Base-by-base conservation (phyloP, 2,113 vertebrate species). In the Centropus unirufus region DNA sequence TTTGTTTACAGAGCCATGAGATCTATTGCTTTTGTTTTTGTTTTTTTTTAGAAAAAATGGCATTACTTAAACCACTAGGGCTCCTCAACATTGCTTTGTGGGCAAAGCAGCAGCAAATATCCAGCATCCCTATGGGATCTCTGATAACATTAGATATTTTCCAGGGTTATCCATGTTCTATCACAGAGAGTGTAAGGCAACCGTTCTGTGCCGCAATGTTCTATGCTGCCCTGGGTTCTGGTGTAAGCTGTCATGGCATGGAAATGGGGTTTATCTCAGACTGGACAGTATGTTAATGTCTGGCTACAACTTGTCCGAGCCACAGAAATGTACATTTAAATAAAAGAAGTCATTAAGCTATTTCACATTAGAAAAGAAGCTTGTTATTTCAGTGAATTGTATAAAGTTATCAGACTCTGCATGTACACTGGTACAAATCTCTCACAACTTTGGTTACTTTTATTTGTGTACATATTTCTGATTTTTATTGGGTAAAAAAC, bases 301-400 rank as follows among this genome's bases (percentile, higher is more conserved):
- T 93, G 70, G 9, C 59, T 94, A 76, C 39, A 52, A 84, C 72
- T 66, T 83, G 75, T 67, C 51, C n/a, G 39, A 92, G 63, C 88
- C 68, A n/a, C 83, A 70, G 88, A 79, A 83, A 32, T 59, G 86
- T 75, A 17, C 32, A 10, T 36, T 67, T 55, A 86, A 90, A 69
- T 74, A 42, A 44, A 62, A 61, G 9, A 72, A 66, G 32, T 62
- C 51, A 85, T 95, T 62, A 83, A 39, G 72, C 63, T 91, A 1
- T 69, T 90, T 20, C 18, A n/a, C 24, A 4, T 86, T 51, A 77
- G 30, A 81, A 34, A 18, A 83, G 34, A 66, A 86, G 80, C 24
- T 24, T 51, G 46, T 54, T 27, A 70, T 67, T 78, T 64, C 18
- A 36, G 19, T 75, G n/a, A 17, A 27, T 54, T 93, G 64, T 29